Percentiles rank a stretch among this genome's conserved stretches.
phyloP scores from a whole-genome alignment of 2,113 vertebrate species.

The Excalfactoria chinensis region DNA sequence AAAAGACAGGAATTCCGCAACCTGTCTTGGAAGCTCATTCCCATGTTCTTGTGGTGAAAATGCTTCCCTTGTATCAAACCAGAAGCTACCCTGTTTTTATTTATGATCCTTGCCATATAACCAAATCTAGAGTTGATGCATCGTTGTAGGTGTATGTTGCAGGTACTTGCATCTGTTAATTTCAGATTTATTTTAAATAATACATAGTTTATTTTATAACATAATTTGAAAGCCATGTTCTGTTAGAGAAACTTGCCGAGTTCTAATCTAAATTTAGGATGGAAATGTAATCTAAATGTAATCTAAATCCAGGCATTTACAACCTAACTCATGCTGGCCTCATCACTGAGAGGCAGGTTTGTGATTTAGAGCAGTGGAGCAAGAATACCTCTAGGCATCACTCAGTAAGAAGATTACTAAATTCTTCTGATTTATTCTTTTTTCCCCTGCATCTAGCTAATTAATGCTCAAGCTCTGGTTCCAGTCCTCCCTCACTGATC shows the following conservation, averaged over 20 bases:
- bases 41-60: background rate
- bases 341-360: background rate
- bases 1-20: no score
- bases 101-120: background rate
- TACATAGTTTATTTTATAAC: no score
- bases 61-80: background rate
- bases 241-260: background rate
- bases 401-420: background rate
- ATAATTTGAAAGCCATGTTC: background rate
- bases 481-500: background rate
- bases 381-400: background rate
- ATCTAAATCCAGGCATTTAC: background rate
- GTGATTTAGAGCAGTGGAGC: background rate
- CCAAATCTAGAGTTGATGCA: background rate
- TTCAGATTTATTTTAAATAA: background rate
- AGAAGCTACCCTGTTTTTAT: background rate
- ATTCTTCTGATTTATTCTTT: background rate
- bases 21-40: no score
- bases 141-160: no score
- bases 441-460: background rate
- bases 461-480: background rate
- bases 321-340: background rate
- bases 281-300: background rate
- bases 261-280: background rate
- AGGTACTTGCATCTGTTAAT: background rate